A percentile compares a stretch with the other conserved stretches of the same genome.
phyloP scores from a whole-genome alignment of 2,797 vertebrate genomes.

The Pangasius sanitwongsei region DNA sequence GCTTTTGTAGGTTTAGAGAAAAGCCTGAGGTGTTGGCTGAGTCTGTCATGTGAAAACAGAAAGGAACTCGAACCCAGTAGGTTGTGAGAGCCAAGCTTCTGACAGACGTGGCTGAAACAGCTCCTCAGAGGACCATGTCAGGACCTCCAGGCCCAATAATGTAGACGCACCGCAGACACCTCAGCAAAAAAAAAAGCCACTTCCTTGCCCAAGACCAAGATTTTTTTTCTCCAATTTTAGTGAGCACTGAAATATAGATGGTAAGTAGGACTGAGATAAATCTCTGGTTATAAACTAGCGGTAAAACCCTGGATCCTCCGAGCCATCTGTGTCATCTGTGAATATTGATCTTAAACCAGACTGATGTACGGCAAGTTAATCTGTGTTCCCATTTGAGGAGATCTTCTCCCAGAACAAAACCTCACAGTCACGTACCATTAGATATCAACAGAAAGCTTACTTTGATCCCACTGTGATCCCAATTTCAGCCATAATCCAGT shows the following conservation, averaged over 20 bases:
- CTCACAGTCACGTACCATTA: conserved; percentile 75
- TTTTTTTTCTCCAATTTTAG: conserved; percentile 55
- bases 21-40: conserved; percentile 78
- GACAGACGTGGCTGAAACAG: conserved; percentile 71
- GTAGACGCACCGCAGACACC: conserved; percentile 64
- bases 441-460: conserved; percentile 68
- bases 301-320: conserved; percentile 53
- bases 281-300: conserved; percentile 54
- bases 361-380: conserved; percentile 72
- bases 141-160: conserved; percentile 66
- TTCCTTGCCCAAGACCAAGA: conserved; percentile 55
- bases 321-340: conserved; percentile 48
- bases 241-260: conserved; percentile 51
- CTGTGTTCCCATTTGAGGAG: conserved; percentile 62
- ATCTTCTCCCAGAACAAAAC: conserved; percentile 69
- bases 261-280: conserved; percentile 40
- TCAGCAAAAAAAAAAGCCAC: conserved; percentile 59
- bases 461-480: conserved; percentile 70
- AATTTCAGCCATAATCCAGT: conserved; percentile 72
- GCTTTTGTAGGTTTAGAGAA: conserved; percentile 69
- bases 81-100: conserved; percentile 71
- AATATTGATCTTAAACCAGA: conserved; percentile 70
- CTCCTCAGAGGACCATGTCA: conserved; percentile 68
- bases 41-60: conserved; percentile 77
- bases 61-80: conserved; percentile 70